Base-by-base conservation (phyloP, 2,797 vertebrate species). In the Sylvilagus floridanus region DNA sequence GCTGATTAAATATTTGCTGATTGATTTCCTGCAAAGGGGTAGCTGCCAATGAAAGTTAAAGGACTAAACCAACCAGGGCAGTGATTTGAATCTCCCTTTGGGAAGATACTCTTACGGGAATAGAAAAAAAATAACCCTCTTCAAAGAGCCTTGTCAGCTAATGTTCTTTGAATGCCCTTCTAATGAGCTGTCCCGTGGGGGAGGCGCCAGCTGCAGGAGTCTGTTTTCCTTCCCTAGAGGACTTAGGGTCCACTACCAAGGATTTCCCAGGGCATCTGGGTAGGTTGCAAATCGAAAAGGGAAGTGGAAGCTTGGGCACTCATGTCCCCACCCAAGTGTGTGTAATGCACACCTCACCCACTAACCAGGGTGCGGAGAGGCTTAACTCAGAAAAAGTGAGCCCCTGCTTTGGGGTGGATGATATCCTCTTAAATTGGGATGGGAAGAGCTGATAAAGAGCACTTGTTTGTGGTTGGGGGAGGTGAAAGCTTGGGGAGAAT, bases 1-100 rank as follows among this genome's bases (percentile, higher is more conserved):
- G 93, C 90, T 97, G 95, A 97, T 96, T 97, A 96, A 97, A 96
- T 97, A 96, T 93, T 95, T 97, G 97, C 78, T 95, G 97, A 97
- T 93, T 96, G 96, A 96, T 97, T 89, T 89, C 88, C 83, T 94
- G 90, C 60, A 71, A 77, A 73, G 54, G 77, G 54, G 35, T 82
- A 87, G 86, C 85, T 94, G 88, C 62, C 88, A 94, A 95, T 78
- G 86, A 42, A 92, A 52, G 88, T 78, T 77, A 96, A 82, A 86
- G 88, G 60, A 24, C 73, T 72, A 63, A 92, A 42, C 77, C 91
- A 93, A 87, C 79, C 73, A 42, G 73, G 35, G 84, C 77, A 32
- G 78, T 14, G 66, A 87, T 90, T 52, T 60, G 73, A 91, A 79
- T 92, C 66, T 96, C 71, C 90, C 83, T 71, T 92, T 93, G 93